Conservation (phyloP, 2,797 vertebrate genomes). For the Myripristis jacobus region DNA sequence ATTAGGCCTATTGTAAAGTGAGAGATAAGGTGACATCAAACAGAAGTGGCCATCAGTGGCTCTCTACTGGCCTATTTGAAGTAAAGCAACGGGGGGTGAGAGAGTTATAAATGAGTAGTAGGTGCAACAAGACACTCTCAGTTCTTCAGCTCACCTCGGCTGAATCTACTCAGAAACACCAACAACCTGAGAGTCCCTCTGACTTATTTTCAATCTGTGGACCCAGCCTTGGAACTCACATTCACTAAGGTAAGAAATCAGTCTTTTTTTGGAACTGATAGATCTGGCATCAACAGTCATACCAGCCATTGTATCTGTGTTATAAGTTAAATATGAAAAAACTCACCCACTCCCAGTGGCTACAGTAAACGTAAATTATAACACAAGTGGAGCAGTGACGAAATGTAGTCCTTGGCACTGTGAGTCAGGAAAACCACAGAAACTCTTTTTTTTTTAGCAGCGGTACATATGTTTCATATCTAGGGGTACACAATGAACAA, state of each 20-base stretch:
- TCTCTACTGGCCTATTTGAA: conserved; percentile 6
- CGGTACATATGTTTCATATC: background rate
- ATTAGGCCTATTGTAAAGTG: conserved; percentile 23
- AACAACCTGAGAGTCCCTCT: too few species aligned
- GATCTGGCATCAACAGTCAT: background rate
- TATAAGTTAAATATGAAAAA: too few species aligned
- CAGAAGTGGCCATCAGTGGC: background rate
- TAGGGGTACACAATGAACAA: background rate
- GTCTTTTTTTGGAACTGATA: too few species aligned
- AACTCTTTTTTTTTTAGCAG: background rate
- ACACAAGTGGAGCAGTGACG: background rate
- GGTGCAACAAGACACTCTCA: background rate
- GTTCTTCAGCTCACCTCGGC: background rate
- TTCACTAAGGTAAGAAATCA: too few species aligned
- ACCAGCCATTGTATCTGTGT: background rate
- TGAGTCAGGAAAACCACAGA: conserved; percentile 49
- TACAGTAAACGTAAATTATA: too few species aligned
- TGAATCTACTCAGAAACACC: background rate
- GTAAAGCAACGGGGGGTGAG: conserved; percentile 7
- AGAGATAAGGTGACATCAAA: conserved; percentile 55
- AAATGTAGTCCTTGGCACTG: conserved; percentile 9
- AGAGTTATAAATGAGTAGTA: conserved; percentile 26
- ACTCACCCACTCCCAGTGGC: too few species aligned
- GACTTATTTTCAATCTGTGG: background rate
- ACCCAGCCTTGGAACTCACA: background rate